Base-by-base conservation (phyloP, 2,113 vertebrate species). In the Salvelinus fontinalis region DNA sequence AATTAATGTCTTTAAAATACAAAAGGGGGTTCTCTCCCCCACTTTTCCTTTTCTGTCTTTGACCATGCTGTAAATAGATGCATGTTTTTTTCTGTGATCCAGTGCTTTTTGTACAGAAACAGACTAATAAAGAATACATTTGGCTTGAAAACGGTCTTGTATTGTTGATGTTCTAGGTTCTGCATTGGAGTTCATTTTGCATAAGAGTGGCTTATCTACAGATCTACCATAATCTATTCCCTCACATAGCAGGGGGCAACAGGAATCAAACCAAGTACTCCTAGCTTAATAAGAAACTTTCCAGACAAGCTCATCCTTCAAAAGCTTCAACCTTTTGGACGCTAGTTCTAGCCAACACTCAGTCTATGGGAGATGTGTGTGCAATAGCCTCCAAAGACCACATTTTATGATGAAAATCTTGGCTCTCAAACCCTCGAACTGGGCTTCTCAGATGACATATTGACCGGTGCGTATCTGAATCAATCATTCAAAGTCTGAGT, bases 61-160 rank as follows among this genome's bases (percentile, higher is more conserved):
- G 88, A 85, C 89, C 88, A 90, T 88, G 93, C 91, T 94, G 93
- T 94, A 93, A 87, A 94, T 94, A 93, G 79, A 82, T 93, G 92
- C 93, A 93, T 94, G 93, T 82, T 89, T 89, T 71, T 74, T 84
- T 84, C 79, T 92, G 92, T 93, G 91, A 92, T 91, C 81, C 86
- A 85, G 91, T 93, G 92, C 88, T 91, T 94, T 94, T 94, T 94
- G 93, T 94, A 94, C 92, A 93, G 92, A 94, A 93, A 92, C 92
- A 84, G 86, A 91, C 89, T 91, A 94, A 94, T 94, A 94, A 94
- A 94, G 92, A 93, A 93, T 87, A 93, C 87, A 91, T 93, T 93
- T 94, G 93, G 92, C 93, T 94, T 92, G 91, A 91, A 86, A 26
- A 66, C 51, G n/a, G 24, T 57, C 39, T 65, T 65, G 22, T 71